Evolutionary conservation across 2,797 vertebrate genomes (phyloP).

Genomic region (Mycteria americana): DNA sequence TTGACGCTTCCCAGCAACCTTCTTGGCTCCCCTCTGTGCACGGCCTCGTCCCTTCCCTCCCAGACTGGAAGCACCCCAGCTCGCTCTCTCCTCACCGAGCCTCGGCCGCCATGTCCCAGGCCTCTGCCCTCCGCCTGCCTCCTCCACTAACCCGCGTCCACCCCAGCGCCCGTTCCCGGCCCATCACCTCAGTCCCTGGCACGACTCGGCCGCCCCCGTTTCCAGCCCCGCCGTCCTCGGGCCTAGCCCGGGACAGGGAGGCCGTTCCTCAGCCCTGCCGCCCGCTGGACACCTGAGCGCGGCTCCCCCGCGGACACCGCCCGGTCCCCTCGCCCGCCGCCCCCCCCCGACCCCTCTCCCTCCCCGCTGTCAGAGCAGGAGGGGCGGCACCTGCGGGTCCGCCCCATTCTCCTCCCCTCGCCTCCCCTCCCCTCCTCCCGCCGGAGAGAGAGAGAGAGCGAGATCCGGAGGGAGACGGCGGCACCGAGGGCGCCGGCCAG

Average conservation of each 20-base stretch:
- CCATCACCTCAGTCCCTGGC: background rate
- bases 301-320: accelerated
- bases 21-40: background rate
- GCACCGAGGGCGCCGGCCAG: background rate
- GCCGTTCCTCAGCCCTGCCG: background rate
- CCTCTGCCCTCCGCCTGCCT: background rate
- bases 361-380: conserved; percentile 31
- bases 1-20: background rate
- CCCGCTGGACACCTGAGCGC: background rate
- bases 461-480: conserved; percentile 32
- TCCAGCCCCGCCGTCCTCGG: background rate
- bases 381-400: conserved; percentile 72
- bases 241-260: background rate
- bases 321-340: background rate
- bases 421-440: conserved; percentile 56
- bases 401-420: conserved; percentile 57
- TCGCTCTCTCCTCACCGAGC: background rate
- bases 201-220: background rate
- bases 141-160: background rate
- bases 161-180: background rate
- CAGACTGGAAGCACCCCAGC: too few relatives aligned
- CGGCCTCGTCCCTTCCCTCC: background rate
- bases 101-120: background rate
- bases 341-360: background rate
- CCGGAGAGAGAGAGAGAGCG: background rate